A percentile compares a stretch with the other conserved stretches of the same genome.
Conservation (phyloP, 2,888 invertebrate genomes). For the Pyrgus malvae region DNA sequence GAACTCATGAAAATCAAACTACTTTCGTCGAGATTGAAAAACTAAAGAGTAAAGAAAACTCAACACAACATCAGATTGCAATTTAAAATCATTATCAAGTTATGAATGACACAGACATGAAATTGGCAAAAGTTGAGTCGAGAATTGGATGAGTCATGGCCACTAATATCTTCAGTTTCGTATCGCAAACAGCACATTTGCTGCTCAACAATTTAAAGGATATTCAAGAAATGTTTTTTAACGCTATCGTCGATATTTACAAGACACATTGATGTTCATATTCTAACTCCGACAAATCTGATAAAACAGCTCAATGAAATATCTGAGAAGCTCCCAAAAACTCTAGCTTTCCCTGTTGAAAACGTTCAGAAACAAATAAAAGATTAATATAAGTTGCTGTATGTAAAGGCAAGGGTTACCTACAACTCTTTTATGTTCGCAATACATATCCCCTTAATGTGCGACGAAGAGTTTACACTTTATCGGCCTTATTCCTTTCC, state of each 20-base stretch:
- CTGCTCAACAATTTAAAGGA: not conserved
- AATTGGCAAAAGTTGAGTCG: not conserved
- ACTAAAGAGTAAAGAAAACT: not conserved
- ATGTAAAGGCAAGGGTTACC: not conserved
- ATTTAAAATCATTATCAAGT: not conserved
- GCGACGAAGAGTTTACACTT: not conserved
- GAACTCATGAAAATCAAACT: constrained; percentile 4
- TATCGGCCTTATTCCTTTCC: not conserved
- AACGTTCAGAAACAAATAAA: not conserved
- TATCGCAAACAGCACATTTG: not conserved
- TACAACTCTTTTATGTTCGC: not conserved
- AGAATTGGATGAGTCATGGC: not conserved
- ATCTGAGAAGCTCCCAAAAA: not conserved
- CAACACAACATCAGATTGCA: not conserved
- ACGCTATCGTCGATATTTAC: not conserved
- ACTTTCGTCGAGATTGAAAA: not conserved
- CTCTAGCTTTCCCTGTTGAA: not conserved
- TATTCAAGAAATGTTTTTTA: not conserved
- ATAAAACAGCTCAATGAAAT: not conserved
- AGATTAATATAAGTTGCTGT: not conserved
- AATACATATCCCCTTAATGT: not conserved
- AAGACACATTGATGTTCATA: not conserved
- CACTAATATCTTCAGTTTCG: not conserved
- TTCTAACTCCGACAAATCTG: not conserved
- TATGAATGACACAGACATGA: not conserved